Evolutionary conservation across 2,888 invertebrate species (phyloP).

Genomic region (Temnothorax unifasciatus): DNA sequence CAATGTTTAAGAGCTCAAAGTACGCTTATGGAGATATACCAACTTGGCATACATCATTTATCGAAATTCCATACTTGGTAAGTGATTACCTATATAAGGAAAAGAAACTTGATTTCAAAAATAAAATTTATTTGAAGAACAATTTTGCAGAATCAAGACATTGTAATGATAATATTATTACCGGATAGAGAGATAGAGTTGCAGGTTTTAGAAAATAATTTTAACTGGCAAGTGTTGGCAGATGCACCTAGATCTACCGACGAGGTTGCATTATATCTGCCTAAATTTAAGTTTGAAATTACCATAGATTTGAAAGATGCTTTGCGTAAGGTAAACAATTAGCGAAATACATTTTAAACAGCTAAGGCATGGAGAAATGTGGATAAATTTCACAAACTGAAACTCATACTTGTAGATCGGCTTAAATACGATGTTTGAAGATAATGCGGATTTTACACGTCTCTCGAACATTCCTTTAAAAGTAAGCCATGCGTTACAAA

Average conservation of each 20-base stretch:
- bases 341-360: neutral
- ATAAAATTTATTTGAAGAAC: neutral
- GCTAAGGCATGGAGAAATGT: neutral
- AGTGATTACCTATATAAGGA: neutral
- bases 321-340: constrained; percentile 82
- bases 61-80: constrained; percentile 91
- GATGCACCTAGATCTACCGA: constrained; percentile 64
- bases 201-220: constrained; percentile 84
- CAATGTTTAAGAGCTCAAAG: constrained; percentile 90
- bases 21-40: constrained; percentile 87
- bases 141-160: constrained; percentile 87
- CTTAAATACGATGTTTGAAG: constrained; percentile 84
- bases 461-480: constrained; percentile 83
- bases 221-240: constrained; percentile 82
- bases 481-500: constrained; percentile 87
- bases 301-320: constrained; percentile 83
- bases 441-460: constrained; percentile 85
- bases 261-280: constrained; percentile 85
- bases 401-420: constrained; percentile 82
- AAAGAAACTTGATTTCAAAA: neutral
- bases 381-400: neutral
- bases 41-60: constrained; percentile 88
- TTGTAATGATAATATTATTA: constrained; percentile 92
- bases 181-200: constrained; percentile 90
- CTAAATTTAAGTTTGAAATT: constrained; percentile 87